Conservation (phyloP, 2,113 vertebrate species). For the Ochotona curzoniae region DNA sequence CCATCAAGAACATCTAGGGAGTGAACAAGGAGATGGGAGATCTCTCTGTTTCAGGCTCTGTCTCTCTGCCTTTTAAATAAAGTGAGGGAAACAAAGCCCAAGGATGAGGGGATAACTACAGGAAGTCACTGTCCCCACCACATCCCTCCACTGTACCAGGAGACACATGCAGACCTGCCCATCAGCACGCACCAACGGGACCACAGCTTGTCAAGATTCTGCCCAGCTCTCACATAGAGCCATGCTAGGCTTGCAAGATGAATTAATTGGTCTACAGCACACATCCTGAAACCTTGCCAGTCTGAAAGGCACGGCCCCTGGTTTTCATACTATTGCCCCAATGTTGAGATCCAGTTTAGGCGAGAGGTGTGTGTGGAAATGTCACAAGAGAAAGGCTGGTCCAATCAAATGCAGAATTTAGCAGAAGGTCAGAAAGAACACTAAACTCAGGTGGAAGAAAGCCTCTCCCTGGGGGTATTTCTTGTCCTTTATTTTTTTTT, state of each 20-base stretch:
- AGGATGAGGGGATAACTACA: neutral
- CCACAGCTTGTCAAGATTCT: neutral
- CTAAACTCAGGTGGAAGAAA: slow-evolving; percentile 73
- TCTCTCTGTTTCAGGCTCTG: no score
- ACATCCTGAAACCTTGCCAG: neutral
- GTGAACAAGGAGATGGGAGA: no score
- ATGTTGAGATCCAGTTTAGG: slow-evolving; percentile 27
- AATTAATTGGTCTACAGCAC: slow-evolving; percentile 23
- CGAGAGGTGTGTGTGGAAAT: slow-evolving; percentile 57
- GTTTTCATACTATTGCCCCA: neutral
- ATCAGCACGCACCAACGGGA: neutral
- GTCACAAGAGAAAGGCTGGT: slow-evolving; percentile 66
- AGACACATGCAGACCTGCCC: neutral
- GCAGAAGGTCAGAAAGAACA: slow-evolving; percentile 61
- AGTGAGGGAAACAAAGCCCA: neutral
- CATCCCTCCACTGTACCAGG: neutral
- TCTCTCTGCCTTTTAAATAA: no score
- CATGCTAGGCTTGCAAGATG: neutral
- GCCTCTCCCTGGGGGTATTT: slow-evolving; percentile 76
- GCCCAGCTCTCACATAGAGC: neutral
- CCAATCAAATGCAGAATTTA: slow-evolving; percentile 67
- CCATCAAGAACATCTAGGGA: no score
- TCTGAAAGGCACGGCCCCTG: slow-evolving; percentile 9
- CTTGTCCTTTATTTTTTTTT: slow-evolving; percentile 72
- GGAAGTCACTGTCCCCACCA: neutral